A percentile compares a stretch with the other conserved stretches of the same genome.
Conservation (phyloP, 2,888 invertebrate genomes). For the Lamellibrachia columna region DNA sequence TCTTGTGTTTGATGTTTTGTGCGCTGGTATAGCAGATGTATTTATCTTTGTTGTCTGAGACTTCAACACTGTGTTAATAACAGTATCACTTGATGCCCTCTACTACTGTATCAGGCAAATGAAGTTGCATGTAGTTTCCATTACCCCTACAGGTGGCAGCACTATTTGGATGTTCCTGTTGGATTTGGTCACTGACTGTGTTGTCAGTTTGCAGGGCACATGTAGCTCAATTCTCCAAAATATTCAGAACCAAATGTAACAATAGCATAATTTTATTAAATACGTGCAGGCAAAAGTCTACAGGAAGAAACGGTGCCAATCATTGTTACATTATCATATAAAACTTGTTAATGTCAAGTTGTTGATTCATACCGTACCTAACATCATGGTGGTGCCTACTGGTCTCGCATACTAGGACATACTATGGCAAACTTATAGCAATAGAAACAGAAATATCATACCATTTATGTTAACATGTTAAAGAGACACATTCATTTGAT, state of each 20-base stretch:
- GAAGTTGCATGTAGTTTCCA: neutral
- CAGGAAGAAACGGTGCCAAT: neutral
- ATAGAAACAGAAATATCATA: neutral
- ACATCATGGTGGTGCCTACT: neutral
- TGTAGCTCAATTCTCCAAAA: neutral
- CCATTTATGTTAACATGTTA: neutral
- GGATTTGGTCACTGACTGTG: neutral
- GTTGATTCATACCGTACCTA: neutral
- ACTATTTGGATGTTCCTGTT: neutral
- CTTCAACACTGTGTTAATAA: no score
- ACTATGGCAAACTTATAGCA: neutral
- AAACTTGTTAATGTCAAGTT: neutral
- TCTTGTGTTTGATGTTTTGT: neutral
- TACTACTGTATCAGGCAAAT: neutral
- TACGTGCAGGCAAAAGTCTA: neutral
- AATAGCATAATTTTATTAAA: neutral
- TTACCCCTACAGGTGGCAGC: neutral
- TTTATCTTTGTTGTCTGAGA: no score
- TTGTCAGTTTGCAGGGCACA: neutral
- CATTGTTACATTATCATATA: neutral
- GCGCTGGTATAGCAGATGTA: no score
- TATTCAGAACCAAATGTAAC: neutral
- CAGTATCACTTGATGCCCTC: no score
- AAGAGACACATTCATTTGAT: no score
- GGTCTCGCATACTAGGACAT: neutral